These are phyloP conservation scores for Plemyria rubiginata DNA, from an alignment of 2,888 invertebrate genomes.

Conservation along the genomic window DNA sequence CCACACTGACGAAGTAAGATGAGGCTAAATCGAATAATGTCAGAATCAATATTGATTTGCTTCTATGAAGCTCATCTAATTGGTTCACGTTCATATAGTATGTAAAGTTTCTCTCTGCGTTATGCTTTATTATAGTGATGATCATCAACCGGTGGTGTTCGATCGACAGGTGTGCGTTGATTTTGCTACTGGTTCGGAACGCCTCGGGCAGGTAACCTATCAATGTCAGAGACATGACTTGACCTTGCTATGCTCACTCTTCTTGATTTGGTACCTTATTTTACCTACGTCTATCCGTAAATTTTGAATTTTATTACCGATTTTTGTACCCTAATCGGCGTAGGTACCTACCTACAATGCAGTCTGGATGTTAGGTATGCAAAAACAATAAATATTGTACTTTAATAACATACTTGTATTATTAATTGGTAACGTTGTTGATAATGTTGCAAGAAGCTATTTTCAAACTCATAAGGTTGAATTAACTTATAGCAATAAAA, in stretches of 20 bases:
- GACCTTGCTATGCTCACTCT: slow-evolving; percentile 41
- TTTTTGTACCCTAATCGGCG: background rate
- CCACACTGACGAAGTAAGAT: slow-evolving; percentile 8
- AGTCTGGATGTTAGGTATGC: too few species aligned
- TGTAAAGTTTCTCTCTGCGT: slow-evolving; percentile 52
- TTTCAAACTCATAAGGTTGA: too few species aligned
- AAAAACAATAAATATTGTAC: too few species aligned
- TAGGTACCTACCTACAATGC: too few species aligned
- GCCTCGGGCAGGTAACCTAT: slow-evolving; percentile 51
- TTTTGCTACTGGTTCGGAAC: slow-evolving; percentile 50
- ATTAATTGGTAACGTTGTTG: too few species aligned
- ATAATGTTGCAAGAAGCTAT: too few species aligned
- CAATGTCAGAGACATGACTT: slow-evolving; percentile 55
- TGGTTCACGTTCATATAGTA: slow-evolving; percentile 33
- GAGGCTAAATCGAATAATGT: slow-evolving; percentile 8
- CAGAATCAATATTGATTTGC: slow-evolving; percentile 17
- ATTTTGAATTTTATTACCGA: slow-evolving; percentile 4
- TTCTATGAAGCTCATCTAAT: slow-evolving; percentile 34
- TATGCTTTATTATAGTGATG: slow-evolving; percentile 51
- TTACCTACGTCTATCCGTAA: background rate
- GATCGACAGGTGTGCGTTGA: slow-evolving; percentile 49
- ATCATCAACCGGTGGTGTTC: slow-evolving; percentile 48
- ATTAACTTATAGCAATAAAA: too few species aligned
- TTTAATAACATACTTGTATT: too few species aligned
- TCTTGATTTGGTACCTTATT: slow-evolving; percentile 26